These are phyloP conservation scores for Scaptomyza polygonia DNA, from an alignment of 2,888 invertebrate genomes.

Conservation along the genomic window DNA sequence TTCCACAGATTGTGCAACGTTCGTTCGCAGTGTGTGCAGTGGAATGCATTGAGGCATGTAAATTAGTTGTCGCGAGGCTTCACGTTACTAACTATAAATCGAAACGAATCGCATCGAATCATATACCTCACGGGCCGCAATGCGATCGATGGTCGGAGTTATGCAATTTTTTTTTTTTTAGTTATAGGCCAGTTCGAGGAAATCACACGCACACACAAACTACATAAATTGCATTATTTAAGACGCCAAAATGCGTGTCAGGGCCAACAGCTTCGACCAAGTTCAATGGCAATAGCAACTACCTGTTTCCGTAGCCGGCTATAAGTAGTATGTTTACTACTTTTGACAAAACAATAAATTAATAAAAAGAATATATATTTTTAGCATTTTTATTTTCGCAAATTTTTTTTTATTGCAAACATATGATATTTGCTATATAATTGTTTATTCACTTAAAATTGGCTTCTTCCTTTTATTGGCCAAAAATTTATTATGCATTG, in stretches of 20 bases:
- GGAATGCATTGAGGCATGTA: constrained; percentile 70
- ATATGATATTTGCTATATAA: too few species aligned
- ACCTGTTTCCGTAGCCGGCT: constrained; percentile 39
- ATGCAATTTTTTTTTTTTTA: constrained; percentile 36
- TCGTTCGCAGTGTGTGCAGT: constrained; percentile 56
- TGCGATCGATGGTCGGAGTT: constrained; percentile 49
- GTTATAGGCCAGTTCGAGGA: constrained; percentile 42
- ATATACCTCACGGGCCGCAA: constrained; percentile 25
- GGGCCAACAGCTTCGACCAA: constrained; percentile 54
- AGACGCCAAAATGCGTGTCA: constrained; percentile 58
- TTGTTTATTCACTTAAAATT: too few species aligned
- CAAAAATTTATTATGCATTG: neutral
- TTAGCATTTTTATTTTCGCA: too few species aligned
- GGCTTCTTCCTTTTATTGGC: neutral
- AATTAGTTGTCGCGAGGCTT: constrained; percentile 59
- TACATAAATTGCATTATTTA: constrained; percentile 38
- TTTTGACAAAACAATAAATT: constrained; percentile 3
- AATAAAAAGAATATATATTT: too few species aligned
- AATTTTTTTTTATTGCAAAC: too few species aligned
- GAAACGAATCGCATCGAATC: constrained; percentile 8
- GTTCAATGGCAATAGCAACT: constrained; percentile 60
- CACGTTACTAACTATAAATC: constrained; percentile 63
- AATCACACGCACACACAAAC: constrained; percentile 29
- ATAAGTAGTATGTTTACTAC: too few species aligned
- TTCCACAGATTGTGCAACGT: constrained; percentile 14